phyloP scores from a whole-genome alignment of 2,797 vertebrate species.

The Enteromius unitaeniatus region DNA sequence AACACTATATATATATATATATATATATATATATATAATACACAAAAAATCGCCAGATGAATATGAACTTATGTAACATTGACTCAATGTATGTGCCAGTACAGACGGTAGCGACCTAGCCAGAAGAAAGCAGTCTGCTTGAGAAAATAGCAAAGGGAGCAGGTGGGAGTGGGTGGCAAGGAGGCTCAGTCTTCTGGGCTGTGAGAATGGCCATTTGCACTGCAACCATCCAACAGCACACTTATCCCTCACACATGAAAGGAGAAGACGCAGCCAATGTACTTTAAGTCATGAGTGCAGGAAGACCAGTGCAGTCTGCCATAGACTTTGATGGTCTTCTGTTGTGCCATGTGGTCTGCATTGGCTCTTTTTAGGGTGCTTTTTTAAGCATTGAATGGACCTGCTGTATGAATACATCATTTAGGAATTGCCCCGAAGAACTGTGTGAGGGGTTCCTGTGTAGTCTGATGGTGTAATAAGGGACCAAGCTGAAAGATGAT shows the following conservation, averaged over 20 bases:
- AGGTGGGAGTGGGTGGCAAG: conserved; percentile 87
- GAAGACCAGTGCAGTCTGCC: conserved; percentile 79
- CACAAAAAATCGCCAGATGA: conserved; percentile 59
- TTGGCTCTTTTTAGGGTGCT: conserved; percentile 63
- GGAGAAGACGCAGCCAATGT: conserved; percentile 76
- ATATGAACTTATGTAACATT: conserved; percentile 79
- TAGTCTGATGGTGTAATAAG: conserved; percentile 35
- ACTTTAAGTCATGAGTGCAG: conserved; percentile 77
- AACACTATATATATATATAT: conserved; percentile 46
- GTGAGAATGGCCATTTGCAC: conserved; percentile 86
- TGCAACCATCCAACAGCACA: conserved; percentile 74
- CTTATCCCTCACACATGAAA: conserved; percentile 66
- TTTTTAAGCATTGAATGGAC: conserved; percentile 52
- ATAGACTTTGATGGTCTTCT: conserved; percentile 79
- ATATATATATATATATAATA: no score
- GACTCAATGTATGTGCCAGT: conserved; percentile 79
- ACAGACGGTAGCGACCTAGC: conserved; percentile 83
- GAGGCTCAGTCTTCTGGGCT: conserved; percentile 86
- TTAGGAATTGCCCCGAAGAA: conserved; percentile 48
- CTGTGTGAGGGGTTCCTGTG: conserved; percentile 43
- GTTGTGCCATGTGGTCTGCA: conserved; percentile 77
- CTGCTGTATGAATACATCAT: conserved; percentile 50
- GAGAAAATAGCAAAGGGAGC: conserved; percentile 86
- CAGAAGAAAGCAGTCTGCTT: conserved; percentile 82
- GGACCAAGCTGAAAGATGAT: conserved; percentile 12